Conservation (phyloP, 2,888 invertebrate species). For the Ophioninae sp. region DNA sequence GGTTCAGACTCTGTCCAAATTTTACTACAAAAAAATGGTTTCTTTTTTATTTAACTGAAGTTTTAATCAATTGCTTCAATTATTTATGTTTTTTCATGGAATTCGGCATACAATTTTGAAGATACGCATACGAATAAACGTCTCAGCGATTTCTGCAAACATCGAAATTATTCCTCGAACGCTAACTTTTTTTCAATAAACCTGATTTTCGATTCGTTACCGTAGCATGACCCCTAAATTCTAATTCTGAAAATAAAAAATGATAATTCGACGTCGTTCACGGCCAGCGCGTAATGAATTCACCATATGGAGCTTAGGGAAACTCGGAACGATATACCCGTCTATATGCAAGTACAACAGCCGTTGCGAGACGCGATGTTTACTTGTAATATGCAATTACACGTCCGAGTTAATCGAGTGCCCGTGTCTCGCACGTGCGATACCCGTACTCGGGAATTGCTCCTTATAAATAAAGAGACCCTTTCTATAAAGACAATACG, state of each 20-base stretch:
- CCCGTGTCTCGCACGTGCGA: slow-evolving; percentile 45
- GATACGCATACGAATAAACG: no score
- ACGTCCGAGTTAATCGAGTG: slow-evolving; percentile 67
- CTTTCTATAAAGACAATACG: neutral
- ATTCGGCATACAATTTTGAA: no score
- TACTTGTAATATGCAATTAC: slow-evolving; percentile 66
- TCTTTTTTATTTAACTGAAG: no score
- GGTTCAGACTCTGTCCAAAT: no score
- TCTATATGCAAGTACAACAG: slow-evolving; percentile 40
- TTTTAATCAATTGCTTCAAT: no score
- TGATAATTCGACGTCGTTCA: neutral
- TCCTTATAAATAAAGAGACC: slow-evolving; percentile 28
- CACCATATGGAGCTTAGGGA: slow-evolving; percentile 56
- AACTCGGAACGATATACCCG: slow-evolving; percentile 49
- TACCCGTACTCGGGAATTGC: slow-evolving; percentile 54
- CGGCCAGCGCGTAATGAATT: neutral
- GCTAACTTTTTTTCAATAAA: neutral
- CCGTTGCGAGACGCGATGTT: slow-evolving; percentile 64
- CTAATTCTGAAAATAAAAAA: neutral
- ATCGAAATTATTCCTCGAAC: no score
- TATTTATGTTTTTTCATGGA: no score
- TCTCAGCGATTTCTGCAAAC: no score
- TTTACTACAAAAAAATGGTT: no score
- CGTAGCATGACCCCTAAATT: neutral
- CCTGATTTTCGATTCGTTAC: neutral